These are phyloP conservation scores for Nesoenas mayeri DNA, from an alignment of 2,113 vertebrate genomes.

Conservation along the genomic window DNA sequence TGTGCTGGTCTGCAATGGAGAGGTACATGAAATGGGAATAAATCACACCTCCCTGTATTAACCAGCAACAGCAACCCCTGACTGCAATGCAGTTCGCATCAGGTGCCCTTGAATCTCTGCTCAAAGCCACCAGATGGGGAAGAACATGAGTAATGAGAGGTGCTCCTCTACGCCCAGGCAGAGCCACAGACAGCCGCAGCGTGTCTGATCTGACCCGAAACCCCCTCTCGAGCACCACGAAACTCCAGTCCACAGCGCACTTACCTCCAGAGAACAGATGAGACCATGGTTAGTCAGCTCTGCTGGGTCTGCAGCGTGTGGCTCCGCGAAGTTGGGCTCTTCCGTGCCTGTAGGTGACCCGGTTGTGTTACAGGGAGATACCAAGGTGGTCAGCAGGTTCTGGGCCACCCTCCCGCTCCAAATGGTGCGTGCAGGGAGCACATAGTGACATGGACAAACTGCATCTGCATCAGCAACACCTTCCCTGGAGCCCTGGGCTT, in stretches of 20 bases:
- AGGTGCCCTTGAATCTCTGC: background rate
- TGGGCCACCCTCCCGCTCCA: background rate
- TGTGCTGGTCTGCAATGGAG: background rate
- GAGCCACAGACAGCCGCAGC: background rate
- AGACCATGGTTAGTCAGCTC: background rate
- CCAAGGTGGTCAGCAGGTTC: background rate
- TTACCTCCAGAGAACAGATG: background rate
- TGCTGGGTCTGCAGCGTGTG: background rate
- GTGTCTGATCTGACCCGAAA: background rate
- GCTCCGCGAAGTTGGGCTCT: background rate
- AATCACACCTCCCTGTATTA: background rate
- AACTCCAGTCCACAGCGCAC: rapidly evolving
- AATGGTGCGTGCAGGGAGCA: rapidly evolving
- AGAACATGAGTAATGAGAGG: background rate
- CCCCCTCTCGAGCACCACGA: too few species aligned
- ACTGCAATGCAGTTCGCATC: background rate
- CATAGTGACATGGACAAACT: rapidly evolving
- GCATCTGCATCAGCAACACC: rapidly evolving
- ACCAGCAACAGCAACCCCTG: background rate
- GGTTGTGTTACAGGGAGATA: rapidly evolving
- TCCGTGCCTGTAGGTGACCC: rapidly evolving
- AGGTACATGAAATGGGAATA: background rate
- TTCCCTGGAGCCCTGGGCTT: background rate
- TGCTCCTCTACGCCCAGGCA: background rate
- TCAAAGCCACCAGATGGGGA: background rate